A percentile compares a stretch with the other conserved stretches of the same genome.
Evolutionary conservation across 2,797 vertebrate species (phyloP).

Genomic region (Schizopygopsis pylzovi): DNA sequence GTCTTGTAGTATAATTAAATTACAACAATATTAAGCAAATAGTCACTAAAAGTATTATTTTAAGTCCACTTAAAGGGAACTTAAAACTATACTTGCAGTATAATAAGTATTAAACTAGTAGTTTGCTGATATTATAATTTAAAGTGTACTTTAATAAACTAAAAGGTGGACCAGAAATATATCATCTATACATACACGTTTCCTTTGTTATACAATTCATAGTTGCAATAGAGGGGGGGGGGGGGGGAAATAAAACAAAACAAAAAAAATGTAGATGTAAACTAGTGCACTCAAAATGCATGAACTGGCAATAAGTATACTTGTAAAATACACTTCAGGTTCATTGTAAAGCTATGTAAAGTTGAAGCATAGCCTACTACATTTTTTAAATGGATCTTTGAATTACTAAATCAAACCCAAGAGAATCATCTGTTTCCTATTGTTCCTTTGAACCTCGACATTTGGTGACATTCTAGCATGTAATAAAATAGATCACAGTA

Average conservation of each 20-base stretch:
- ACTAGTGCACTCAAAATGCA: too few relatives aligned
- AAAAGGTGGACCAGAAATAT: not conserved
- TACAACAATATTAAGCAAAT: too few relatives aligned
- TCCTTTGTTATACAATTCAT: not conserved
- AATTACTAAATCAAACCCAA: not conserved
- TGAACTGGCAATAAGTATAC: too few relatives aligned
- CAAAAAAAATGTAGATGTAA: too few relatives aligned
- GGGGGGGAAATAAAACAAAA: too few relatives aligned
- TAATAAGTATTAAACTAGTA: not conserved
- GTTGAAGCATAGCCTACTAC: not conserved
- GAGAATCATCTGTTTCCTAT: not conserved
- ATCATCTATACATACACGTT: not conserved
- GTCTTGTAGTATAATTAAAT: too few relatives aligned
- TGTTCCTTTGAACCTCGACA: not conserved
- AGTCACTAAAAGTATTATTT: too few relatives aligned
- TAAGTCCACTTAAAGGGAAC: too few relatives aligned
- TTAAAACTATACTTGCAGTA: not conserved
- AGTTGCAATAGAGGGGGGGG: not conserved
- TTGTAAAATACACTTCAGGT: not conserved
- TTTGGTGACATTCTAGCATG: constrained; percentile 27
- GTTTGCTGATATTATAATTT: not conserved
- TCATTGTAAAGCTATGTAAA: not conserved
- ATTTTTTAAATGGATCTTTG: not conserved
- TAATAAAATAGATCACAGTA: constrained; percentile 6
- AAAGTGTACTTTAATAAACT: not conserved